A percentile compares a stretch with the other conserved stretches of the same genome.
These are phyloP conservation scores for Macrosiphum euphorbiae DNA, from an alignment of 2,888 invertebrate genomes.

Conservation along the genomic window DNA sequence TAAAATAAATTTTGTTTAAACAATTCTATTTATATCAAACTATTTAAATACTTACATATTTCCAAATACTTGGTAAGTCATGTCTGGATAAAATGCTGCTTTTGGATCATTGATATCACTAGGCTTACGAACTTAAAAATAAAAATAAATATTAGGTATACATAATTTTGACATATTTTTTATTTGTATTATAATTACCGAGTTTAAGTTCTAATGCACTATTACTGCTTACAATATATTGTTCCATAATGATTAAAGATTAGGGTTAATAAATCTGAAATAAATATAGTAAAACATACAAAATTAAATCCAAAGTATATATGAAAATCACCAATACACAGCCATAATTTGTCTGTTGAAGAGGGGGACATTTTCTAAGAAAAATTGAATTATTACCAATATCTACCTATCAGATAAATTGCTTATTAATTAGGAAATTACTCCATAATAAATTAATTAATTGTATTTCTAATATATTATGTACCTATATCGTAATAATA, in stretches of 20 bases:
- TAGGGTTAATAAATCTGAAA: background rate
- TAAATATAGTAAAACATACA: background rate
- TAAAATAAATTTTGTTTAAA: conserved; percentile 41
- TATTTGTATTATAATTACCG: conserved; percentile 66
- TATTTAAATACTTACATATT: conserved; percentile 74
- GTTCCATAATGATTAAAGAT: conserved; percentile 67
- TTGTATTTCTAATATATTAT: background rate
- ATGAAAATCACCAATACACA: background rate
- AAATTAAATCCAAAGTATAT: background rate
- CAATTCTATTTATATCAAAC: background rate
- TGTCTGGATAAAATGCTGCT: conserved; percentile 81
- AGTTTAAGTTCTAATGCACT: conserved; percentile 73
- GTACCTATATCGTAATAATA: background rate
- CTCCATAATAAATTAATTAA: background rate
- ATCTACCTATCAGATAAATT: background rate
- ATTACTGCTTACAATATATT: conserved; percentile 71
- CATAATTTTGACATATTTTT: background rate
- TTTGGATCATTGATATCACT: conserved; percentile 79
- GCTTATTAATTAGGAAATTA: background rate
- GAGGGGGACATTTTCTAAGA: background rate
- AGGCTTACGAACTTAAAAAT: conserved; percentile 73
- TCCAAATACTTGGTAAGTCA: conserved; percentile 95
- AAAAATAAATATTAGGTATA: conserved; percentile 60
- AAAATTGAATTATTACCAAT: background rate
- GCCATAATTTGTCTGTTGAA: background rate